Conservation (phyloP, 2,888 invertebrate species). For the Teinopalpus imperialis region DNA sequence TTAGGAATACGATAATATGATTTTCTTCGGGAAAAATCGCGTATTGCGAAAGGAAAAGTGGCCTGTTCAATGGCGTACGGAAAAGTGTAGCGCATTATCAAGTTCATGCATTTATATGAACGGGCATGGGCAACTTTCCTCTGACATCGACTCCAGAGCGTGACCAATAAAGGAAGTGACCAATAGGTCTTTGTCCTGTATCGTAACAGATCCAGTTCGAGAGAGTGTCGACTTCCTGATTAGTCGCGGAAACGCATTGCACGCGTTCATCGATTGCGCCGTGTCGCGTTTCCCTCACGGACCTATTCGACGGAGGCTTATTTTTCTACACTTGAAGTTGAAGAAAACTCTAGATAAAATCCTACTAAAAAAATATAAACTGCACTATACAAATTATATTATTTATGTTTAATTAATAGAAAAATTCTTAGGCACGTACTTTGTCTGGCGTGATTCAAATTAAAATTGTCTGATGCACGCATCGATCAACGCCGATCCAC, state of each 20-base stretch:
- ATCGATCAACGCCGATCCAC: too few species aligned
- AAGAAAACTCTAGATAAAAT: too few species aligned
- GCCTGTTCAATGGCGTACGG: constrained; percentile 53
- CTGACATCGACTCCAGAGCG: constrained; percentile 53
- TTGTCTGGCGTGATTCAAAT: too few species aligned
- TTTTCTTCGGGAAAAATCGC: constrained; percentile 48
- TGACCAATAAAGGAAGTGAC: constrained; percentile 63
- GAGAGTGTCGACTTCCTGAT: constrained; percentile 49
- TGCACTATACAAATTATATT: too few species aligned
- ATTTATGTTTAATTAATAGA: too few species aligned
- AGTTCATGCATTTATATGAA: constrained; percentile 78
- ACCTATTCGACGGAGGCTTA: background rate
- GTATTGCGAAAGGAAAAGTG: constrained; percentile 68
- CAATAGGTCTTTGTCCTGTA: constrained; percentile 76
- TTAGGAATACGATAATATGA: constrained; percentile 54
- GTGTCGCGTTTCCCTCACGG: constrained; percentile 15
- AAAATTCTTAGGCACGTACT: too few species aligned
- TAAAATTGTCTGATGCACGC: too few species aligned
- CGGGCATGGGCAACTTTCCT: constrained; percentile 69
- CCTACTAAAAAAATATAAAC: too few species aligned
- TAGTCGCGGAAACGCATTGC: constrained; percentile 44
- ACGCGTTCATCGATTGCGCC: constrained; percentile 21
- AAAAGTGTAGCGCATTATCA: constrained; percentile 73
- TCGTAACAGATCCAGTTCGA: constrained; percentile 66
- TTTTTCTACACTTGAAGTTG: too few species aligned